Conservation (phyloP, 2,888 invertebrate genomes). For the Macropis europaea region DNA sequence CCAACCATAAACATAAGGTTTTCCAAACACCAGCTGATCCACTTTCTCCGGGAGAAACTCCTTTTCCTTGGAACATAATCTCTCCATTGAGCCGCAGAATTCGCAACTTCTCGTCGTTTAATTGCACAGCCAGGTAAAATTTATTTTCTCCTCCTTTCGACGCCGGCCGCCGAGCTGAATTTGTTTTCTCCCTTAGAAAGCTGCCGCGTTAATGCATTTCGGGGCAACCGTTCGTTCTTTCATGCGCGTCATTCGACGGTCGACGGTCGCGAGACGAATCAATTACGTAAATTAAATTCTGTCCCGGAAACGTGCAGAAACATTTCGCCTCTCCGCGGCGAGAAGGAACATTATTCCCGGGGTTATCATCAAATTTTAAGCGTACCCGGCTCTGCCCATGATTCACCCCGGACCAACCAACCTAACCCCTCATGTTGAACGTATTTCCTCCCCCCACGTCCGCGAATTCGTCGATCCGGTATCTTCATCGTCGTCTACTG, state of each 20-base stretch:
- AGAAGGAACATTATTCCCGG: not conserved
- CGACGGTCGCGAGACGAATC: conserved; percentile 19
- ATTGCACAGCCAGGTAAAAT: conserved; percentile 16
- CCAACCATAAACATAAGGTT: too few species aligned
- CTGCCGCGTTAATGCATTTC: not conserved
- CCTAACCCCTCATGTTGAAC: too few species aligned
- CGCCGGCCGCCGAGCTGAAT: not conserved
- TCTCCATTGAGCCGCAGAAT: conserved; percentile 8
- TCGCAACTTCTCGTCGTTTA: conserved; percentile 14
- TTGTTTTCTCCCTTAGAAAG: not conserved
- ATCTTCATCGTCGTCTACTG: too few species aligned
- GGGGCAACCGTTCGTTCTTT: conserved; percentile 4
- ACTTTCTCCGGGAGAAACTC: too few species aligned
- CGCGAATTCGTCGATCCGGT: too few species aligned
- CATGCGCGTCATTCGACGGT: conserved; percentile 1
- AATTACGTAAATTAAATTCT: conserved; percentile 39
- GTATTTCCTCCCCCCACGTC: too few species aligned
- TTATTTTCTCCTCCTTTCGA: not conserved
- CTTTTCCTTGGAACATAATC: too few species aligned
- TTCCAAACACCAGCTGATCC: too few species aligned
- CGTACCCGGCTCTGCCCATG: too few species aligned
- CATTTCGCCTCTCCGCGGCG: not conserved
- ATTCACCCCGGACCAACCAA: too few species aligned
- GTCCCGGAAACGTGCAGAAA: not conserved
- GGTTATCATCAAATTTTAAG: conserved; percentile 3